Conservation (phyloP, 2,888 invertebrate species). For the Oeneis ivallda region DNA sequence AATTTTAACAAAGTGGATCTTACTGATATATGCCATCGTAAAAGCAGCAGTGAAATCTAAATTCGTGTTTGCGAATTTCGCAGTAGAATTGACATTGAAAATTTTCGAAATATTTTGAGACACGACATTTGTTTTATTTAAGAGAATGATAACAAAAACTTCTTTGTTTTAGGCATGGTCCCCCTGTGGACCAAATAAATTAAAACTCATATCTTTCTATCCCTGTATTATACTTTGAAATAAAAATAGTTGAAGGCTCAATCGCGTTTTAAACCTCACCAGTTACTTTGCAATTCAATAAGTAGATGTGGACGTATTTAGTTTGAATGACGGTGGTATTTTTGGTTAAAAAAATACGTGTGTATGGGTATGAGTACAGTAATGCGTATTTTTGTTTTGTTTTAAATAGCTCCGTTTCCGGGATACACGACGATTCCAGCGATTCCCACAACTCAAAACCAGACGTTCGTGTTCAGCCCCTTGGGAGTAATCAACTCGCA, state of each 20-base stretch:
- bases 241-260: background rate
- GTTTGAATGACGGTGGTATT: constrained; percentile 17
- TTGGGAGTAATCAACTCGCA: constrained; percentile 87
- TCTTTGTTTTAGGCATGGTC: background rate
- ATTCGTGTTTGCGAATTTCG: background rate
- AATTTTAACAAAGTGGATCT: no score
- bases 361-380: constrained; percentile 7
- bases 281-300: constrained; percentile 16
- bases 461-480: constrained; percentile 89
- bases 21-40: no score
- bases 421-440: constrained; percentile 90
- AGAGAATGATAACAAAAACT: background rate
- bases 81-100: background rate
- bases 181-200: background rate
- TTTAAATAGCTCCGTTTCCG: constrained; percentile 81
- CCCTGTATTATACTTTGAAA: background rate
- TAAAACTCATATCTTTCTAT: background rate
- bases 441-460: constrained; percentile 88
- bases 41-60: no score
- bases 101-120: background rate
- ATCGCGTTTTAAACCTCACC: background rate
- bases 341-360: background rate
- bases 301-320: constrained; percentile 28
- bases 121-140: background rate
- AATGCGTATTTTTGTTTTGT: constrained; percentile 9